These are phyloP conservation scores for Frankliniella intonsa DNA, from an alignment of 2,888 invertebrate species.

Conservation along the genomic window DNA sequence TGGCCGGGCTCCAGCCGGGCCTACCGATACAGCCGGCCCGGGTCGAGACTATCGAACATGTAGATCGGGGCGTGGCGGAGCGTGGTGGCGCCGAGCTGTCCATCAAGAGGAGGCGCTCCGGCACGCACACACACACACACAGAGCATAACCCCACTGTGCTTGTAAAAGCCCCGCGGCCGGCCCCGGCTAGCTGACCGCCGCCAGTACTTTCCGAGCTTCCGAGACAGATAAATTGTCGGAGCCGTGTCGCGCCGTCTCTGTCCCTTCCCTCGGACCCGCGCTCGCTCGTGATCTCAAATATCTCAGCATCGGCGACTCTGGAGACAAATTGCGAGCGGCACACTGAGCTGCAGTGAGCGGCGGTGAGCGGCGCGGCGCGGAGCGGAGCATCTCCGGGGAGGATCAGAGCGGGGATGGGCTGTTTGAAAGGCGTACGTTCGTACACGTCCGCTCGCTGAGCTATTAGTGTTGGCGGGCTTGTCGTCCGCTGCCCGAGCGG, in stretches of 20 bases:
- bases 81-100: too few species aligned
- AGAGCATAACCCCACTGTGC: too few species aligned
- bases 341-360: not conserved
- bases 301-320: not conserved
- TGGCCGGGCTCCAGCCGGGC: not conserved
- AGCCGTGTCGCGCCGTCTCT: not conserved
- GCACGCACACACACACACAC: not conserved
- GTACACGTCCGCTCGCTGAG: too few species aligned
- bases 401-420: too few species aligned
- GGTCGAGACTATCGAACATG: not conserved
- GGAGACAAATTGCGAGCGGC: constrained; percentile 11
- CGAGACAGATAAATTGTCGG: not conserved
- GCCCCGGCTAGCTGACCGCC: not conserved
- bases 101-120: not conserved
- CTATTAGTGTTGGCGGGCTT: too few species aligned
- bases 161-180: not conserved
- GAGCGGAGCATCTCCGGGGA: too few species aligned
- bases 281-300: constrained; percentile 7
- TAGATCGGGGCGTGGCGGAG: constrained; percentile 1
- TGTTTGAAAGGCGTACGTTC: too few species aligned
- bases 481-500: too few species aligned
- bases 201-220: not conserved
- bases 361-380: too few species aligned
- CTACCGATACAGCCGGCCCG: not conserved
- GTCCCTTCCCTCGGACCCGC: not conserved